Base-by-base conservation (phyloP, 2,888 invertebrate species). In the Achlya flavicornis region DNA sequence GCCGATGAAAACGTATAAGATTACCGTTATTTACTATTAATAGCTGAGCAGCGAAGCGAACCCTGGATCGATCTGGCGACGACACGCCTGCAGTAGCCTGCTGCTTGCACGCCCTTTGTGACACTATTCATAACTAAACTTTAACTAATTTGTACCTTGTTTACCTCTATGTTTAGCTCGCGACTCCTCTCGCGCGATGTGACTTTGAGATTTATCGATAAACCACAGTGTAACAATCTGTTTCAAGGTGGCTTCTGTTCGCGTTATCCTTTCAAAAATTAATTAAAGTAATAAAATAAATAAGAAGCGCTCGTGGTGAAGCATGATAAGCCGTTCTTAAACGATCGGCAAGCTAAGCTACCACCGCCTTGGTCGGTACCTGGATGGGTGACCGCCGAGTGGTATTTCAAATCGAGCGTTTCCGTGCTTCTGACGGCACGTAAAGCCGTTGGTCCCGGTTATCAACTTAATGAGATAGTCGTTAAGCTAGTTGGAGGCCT, bases 1-100 rank as follows among this genome's bases (percentile, higher is more conserved):
- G 48, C 64, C 66, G 63, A 65, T 67, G 68, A 66, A 64, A 66
- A 65, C 68, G 63, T 71, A 67, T 72, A 75, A 78, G 72, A 75
- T 70, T 68, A 66, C 63, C 58, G 68, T 65, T 70, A 64, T 64
- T 63, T 68, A 64, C 70, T 75, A 76, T 70, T 70, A 72, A 73
- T 73, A 75, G 66, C 16, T 61, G 63, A 67, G 71, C 73, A 74
- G 67, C 68, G 61, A 61, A 68, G 65, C 71, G 69, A 48, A 46
- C 10, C 53, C 67, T 68, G 64, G 64, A 71, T 69, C 71, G 69
- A 73, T 69, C 68, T 69, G 66, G 19, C 53, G 57, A 57, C 61
- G 67, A 66, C 73, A 69, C 48, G 61, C 66, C 68, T 63, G 65
- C 63, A 64, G 62, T 43, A 33, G 58, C 58, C 63, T 61, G 53